phyloP scores from a whole-genome alignment of 2,113 vertebrate species.

The Ophiodon elongatus region DNA sequence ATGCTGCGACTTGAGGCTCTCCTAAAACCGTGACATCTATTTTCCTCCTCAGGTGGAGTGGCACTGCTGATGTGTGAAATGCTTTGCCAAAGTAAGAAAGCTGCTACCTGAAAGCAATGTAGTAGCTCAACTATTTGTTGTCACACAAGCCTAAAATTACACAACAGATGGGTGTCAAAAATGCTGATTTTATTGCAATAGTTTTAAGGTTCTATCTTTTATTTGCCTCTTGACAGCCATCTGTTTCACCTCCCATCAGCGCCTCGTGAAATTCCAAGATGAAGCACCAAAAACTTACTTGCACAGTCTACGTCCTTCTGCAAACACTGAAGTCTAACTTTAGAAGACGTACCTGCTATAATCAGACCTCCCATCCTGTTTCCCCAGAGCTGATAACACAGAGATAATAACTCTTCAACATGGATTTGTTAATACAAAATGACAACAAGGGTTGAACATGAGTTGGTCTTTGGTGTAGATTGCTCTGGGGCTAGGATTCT shows the following conservation, averaged over 20 bases:
- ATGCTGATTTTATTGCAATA: neutral
- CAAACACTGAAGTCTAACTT: neutral
- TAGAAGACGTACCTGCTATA: neutral
- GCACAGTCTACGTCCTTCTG: no score
- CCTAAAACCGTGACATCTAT: neutral
- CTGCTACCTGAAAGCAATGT: neutral
- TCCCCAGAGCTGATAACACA: neutral
- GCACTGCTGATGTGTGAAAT: slow-evolving; percentile 9
- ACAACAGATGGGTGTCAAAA: neutral
- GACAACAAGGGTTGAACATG: neutral
- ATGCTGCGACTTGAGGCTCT: slow-evolving; percentile 61
- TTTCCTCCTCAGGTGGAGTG: slow-evolving; percentile 45
- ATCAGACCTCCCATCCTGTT: neutral
- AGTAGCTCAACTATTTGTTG: neutral
- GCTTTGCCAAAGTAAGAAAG: neutral
- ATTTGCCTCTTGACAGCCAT: neutral
- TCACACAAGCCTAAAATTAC: neutral
- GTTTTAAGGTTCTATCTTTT: neutral
- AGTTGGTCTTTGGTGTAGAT: neutral
- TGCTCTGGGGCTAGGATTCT: neutral
- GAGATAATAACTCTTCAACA: neutral
- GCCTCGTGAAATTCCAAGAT: neutral
- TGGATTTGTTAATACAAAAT: neutral
- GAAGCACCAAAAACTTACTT: neutral
- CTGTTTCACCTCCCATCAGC: neutral